Percentiles rank a stretch among this genome's conserved stretches.
Conservation (phyloP, 2,797 vertebrate genomes). For the Malacoctenus gilli region DNA sequence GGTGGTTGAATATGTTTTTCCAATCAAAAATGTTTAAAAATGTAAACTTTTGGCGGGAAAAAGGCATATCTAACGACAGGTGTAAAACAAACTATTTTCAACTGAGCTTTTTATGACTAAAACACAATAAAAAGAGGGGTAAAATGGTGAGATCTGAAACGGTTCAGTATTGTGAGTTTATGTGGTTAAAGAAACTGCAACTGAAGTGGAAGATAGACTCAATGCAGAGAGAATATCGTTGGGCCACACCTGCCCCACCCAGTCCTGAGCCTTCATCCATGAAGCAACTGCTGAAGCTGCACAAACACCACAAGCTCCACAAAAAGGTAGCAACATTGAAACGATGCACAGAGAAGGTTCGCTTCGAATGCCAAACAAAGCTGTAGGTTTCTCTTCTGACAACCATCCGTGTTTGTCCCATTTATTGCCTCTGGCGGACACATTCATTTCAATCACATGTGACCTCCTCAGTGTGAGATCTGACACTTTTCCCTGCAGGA, state of each 20-base stretch:
- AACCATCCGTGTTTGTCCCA: not conserved
- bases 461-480: conserved; percentile 28
- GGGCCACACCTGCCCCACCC: conserved; percentile 62
- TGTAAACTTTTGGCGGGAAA: too few relatives aligned
- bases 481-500: conserved; percentile 39
- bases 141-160: too few relatives aligned
- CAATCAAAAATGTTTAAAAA: too few relatives aligned
- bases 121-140: too few relatives aligned
- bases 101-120: too few relatives aligned
- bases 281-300: conserved; percentile 16
- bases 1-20: too few relatives aligned
- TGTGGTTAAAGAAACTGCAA: too few relatives aligned
- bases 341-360: not conserved
- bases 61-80: too few relatives aligned
- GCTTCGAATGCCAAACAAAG: not conserved
- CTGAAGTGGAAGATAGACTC: conserved; percentile 9
- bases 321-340: not conserved
- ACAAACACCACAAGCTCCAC: not conserved
- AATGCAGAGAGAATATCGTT: conserved; percentile 54
- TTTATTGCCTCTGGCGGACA: conserved; percentile 3
- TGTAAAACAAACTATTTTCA: too few relatives aligned
- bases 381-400: not conserved
- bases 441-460: conserved; percentile 41
- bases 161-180: too few relatives aligned
- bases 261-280: conserved; percentile 1